Base-by-base conservation (phyloP, 2,888 invertebrate genomes). In the Eulithis prunata region DNA sequence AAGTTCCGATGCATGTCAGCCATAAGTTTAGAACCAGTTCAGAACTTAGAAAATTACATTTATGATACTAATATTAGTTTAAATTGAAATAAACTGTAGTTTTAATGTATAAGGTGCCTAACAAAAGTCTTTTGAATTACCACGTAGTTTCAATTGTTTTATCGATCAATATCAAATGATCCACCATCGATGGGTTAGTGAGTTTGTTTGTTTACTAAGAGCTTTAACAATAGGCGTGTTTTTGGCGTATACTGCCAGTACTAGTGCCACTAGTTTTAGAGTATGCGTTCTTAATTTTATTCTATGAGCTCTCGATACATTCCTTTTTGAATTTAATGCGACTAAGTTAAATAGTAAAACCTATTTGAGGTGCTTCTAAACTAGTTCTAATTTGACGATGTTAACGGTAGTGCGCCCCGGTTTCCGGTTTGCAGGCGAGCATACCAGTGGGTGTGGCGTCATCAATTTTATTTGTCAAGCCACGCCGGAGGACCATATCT, bases 381-480 rank as follows among this genome's bases (percentile, higher is more conserved):
- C 86, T 76, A 75, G 84, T 87, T 86, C 85, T 88, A 89, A 90
- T 88, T 86, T 85, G 80, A 85, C 78, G 79, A 79, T 80, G 82
- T 72, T 90, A 91, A 89, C 91, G 88, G 91, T 89, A 88, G 83
- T 81, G 82, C 84, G 89, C 80, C 78, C 85, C 79, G 83, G 83
- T 90, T 88, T 88, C 89, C 90, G 89, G 86, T 85, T 81, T 77
- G 81, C 82, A 76, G 78, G 79, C 86, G 80, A 76, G 82, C 87
- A 88, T 88, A 84, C 88, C 88, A 78, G 70, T 75, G 71, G 83
- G 83, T 81, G 84, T 86, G 83, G 78, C 85, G 85, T 89, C 87
- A 89, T 89, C 86, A 86, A 76, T 83, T 72, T 87, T 86, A 86
- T 85, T 86, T 87, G 86, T 86, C 86, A 82, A 82, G 80, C 80